Conservation (phyloP, 92 coral and sea anemone species). For the Muricea muricata region DNA sequence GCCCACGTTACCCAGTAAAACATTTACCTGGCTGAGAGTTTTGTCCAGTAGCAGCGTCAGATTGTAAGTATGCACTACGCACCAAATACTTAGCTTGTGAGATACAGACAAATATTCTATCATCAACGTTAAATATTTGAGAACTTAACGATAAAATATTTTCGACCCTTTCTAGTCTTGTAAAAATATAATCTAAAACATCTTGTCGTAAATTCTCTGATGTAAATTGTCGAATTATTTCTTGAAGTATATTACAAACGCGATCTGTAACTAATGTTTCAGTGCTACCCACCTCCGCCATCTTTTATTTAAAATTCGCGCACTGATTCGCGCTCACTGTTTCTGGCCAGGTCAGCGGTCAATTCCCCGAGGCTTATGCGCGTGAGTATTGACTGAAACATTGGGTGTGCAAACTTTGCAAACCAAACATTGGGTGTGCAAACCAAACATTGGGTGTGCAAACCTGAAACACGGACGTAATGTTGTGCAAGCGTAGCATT, state of each 20-base stretch:
- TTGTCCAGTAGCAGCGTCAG: not conserved
- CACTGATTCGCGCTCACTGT: too few species aligned
- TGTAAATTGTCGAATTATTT: slow-evolving; percentile 22
- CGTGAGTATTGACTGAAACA: too few species aligned
- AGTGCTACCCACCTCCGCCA: too few species aligned
- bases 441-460: too few species aligned
- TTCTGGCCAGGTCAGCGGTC: too few species aligned
- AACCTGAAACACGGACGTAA: too few species aligned
- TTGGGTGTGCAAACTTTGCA: too few species aligned
- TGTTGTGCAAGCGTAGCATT: too few species aligned
- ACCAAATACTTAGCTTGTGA: slow-evolving; percentile 42
- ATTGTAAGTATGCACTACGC: not conserved
- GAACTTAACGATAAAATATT: slow-evolving; percentile 33
- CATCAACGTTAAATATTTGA: slow-evolving; percentile 30
- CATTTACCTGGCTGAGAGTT: slow-evolving; percentile 30
- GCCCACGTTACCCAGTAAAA: slow-evolving; percentile 37
- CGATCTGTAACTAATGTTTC: slow-evolving; percentile 45
- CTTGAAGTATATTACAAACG: slow-evolving; percentile 9
- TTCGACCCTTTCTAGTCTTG: slow-evolving; percentile 47
- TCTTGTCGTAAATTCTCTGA: slow-evolving; percentile 33
- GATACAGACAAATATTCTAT: slow-evolving; percentile 30
- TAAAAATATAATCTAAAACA: slow-evolving; percentile 40
- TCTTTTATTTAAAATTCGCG: too few species aligned
- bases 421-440: too few species aligned
- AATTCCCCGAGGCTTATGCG: too few species aligned